Base-by-base conservation (phyloP, 2,113 vertebrate genomes). In the Cyphomyrus discorhynchus region DNA sequence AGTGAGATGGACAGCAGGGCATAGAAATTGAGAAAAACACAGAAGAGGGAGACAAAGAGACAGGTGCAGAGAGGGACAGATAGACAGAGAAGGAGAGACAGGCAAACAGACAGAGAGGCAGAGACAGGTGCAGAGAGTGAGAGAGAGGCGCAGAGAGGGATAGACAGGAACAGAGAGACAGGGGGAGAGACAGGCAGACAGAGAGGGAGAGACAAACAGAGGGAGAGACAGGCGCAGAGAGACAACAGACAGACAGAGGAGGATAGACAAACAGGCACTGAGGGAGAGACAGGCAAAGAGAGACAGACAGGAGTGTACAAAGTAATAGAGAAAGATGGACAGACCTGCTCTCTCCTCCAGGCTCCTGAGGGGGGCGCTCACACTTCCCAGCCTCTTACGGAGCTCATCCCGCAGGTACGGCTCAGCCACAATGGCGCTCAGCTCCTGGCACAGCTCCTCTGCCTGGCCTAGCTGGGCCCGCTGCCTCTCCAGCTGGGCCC, bases 381-480 rank as follows among this genome's bases (percentile, higher is more conserved):
- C 97, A 0, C 97, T 96, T 92, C 97, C 97, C 93, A 99, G 95
- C 2, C 98, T 97, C 90, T 99, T 99, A 91, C 94, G 95, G 27
- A 99, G 94, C 94, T 99, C 99, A 24, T 99, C 98, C 91, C 97
- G 96, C 91, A 99, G 97, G 92, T 99, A 99, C 15, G 98, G 98
- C 89, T 99, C 99, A 3, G 95, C 97, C 3, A 99, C 97, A 77
- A 99, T 97, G 84, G 95, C 0, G 0, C 97, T 98, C 74, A 99
- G 96, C 92, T 97, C 97, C 24, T 93, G 89, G 3, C 98, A 99
- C 66, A 99, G 96, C 74, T 56, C 90, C 94, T 98, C 96, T 0
- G 98, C 98, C 93, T 97, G 96, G 0, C 92, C 89, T 13, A 99
- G 95, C 93, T 99, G 96, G 0, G 93, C 92, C 1, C 97, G 95